Percentiles rank a stretch among this genome's conserved stretches.
phyloP scores from a whole-genome alignment of 2,888 invertebrate species.

The Mimas tiliae region DNA sequence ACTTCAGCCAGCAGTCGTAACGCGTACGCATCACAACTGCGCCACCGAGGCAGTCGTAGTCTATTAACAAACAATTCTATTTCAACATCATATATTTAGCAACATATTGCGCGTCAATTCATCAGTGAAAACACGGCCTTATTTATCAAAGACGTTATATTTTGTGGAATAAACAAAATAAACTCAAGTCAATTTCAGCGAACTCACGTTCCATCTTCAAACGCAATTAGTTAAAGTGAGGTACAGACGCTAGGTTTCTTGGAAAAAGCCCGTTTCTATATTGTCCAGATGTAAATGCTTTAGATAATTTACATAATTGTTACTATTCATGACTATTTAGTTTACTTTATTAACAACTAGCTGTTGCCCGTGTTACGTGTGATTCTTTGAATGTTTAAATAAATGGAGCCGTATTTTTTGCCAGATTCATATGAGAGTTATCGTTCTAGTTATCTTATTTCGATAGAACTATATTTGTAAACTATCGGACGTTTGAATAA shows the following conservation, averaged over 20 bases:
- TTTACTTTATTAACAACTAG: neutral
- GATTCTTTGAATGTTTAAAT: too few relatives aligned
- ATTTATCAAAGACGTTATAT: neutral
- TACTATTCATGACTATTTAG: neutral
- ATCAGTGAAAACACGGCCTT: neutral
- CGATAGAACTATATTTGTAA: too few relatives aligned
- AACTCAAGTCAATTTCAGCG: slow-evolving; percentile 11
- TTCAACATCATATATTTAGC: too few relatives aligned
- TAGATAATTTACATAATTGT: neutral
- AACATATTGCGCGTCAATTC: neutral
- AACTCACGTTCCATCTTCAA: neutral
- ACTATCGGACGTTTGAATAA: neutral
- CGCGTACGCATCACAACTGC: too few relatives aligned
- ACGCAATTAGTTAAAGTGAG: slow-evolving; percentile 14
- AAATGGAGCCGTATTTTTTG: too few relatives aligned
- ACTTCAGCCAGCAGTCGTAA: too few relatives aligned
- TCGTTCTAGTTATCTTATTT: too few relatives aligned
- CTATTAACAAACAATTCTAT: too few relatives aligned
- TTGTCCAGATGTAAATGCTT: neutral
- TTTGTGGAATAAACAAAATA: slow-evolving; percentile 10
- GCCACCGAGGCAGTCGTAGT: too few relatives aligned
- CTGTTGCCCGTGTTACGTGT: too few relatives aligned
- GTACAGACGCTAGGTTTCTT: slow-evolving; percentile 2
- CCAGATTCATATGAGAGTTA: too few relatives aligned
- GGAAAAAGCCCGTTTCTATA: neutral